Conservation (phyloP, 2,113 vertebrate species). For the Pomatostomus ruficeps region DNA sequence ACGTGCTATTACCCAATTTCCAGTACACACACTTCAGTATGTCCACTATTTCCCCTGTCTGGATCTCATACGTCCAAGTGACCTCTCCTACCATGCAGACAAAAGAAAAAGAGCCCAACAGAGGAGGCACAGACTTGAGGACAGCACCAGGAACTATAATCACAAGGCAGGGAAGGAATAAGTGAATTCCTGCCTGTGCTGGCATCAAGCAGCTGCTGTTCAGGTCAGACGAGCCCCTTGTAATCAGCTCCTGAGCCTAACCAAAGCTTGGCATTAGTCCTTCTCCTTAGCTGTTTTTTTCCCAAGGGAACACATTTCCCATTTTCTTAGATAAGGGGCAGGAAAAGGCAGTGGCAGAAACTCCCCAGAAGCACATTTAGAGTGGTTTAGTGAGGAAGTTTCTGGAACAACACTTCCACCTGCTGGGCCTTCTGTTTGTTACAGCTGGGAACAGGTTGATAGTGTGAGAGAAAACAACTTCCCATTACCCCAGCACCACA, state of each 20-base stretch:
- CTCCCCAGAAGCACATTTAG: neutral
- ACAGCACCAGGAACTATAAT: neutral
- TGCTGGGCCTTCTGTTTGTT: slow-evolving; percentile 17
- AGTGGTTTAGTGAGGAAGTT: neutral
- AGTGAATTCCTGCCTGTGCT: neutral
- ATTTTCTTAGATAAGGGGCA: neutral
- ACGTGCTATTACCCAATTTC: neutral
- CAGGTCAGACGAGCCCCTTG: neutral
- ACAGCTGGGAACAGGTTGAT: neutral
- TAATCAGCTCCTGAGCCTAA: neutral
- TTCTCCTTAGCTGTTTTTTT: neutral
- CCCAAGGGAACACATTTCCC: neutral
- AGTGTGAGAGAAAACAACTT: neutral
- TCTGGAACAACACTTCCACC: slow-evolving; percentile 24
- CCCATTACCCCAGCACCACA: neutral
- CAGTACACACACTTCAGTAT: neutral
- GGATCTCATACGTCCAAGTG: neutral
- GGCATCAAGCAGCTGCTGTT: neutral
- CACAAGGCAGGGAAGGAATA: neutral
- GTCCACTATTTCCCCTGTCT: neutral
- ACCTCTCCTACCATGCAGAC: neutral
- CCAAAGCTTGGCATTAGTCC: neutral
- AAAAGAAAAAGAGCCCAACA: neutral
- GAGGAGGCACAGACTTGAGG: neutral
- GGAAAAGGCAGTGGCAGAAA: neutral